Evolutionary conservation across 2,113 vertebrate species (phyloP).

Genomic region (Myotis davidii): DNA sequence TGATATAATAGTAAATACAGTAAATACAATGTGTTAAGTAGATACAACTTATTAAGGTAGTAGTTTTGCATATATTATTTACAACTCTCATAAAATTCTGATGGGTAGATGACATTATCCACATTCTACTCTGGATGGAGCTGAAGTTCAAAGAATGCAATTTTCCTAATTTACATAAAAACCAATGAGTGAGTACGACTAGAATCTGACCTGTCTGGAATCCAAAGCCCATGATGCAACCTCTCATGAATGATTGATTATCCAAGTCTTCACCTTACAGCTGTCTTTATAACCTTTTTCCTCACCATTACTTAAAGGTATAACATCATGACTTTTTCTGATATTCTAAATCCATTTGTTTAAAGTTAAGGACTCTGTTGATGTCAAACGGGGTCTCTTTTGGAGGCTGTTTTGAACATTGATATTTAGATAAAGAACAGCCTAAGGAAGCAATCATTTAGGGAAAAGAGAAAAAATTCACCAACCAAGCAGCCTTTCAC

Average conservation of each 20-base stretch:
- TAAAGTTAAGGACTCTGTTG: neutral
- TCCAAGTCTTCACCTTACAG: neutral
- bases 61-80: neutral
- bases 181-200: neutral
- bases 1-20: neutral
- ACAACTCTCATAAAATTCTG: neutral
- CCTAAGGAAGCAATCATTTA: neutral
- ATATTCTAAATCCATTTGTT: constrained; percentile 6
- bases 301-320: neutral
- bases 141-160: neutral
- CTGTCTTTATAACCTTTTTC: neutral
- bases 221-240: neutral
- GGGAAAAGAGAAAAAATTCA: neutral
- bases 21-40: neutral
- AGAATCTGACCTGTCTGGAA: neutral
- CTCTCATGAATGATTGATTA: neutral
- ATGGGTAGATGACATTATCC: neutral
- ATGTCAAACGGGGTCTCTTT: neutral
- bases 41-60: neutral
- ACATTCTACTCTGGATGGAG: neutral
- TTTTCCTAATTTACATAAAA: neutral
- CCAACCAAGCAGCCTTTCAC: neutral
- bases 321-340: neutral
- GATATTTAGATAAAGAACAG: neutral
- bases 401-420: neutral